A percentile compares a stretch with the other conserved stretches of the same genome.
Evolutionary conservation across 2,888 invertebrate species (phyloP).

Genomic region (Drosophila kambysellisi): DNA sequence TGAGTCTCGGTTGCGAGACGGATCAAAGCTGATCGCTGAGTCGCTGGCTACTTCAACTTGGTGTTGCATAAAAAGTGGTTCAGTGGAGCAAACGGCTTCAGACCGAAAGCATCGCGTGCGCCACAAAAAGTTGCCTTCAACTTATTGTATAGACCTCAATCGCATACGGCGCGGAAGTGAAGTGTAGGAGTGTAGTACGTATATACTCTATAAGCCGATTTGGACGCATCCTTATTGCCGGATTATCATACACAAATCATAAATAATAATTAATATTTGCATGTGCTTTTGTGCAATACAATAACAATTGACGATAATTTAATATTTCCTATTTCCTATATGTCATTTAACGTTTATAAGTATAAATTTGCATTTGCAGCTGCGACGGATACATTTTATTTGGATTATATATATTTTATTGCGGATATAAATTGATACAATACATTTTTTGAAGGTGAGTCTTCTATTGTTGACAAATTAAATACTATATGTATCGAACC

Average conservation of each 20-base stretch:
- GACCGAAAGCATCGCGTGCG: conserved; percentile 65
- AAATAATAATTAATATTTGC: conserved; percentile 1
- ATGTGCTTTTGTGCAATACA: conserved; percentile 16
- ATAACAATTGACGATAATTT: neutral
- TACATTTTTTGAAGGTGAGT: conserved; percentile 53
- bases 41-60: conserved; percentile 75
- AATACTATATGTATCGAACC: neutral
- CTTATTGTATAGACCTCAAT: conserved; percentile 13
- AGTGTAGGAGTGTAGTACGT: conserved; percentile 59
- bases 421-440: conserved; percentile 49
- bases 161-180: conserved; percentile 65
- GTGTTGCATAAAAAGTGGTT: conserved; percentile 81
- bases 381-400: conserved; percentile 40
- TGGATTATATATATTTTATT: conserved; percentile 43
- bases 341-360: conserved; percentile 30
- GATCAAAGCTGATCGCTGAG: conserved; percentile 24
- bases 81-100: conserved; percentile 82
- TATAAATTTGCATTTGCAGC: conserved; percentile 56
- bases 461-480: neutral
- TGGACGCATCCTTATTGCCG: conserved; percentile 27
- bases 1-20: conserved; percentile 32
- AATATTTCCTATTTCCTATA: conserved; percentile 19
- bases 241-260: conserved; percentile 3
- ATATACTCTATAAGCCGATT: conserved; percentile 8
- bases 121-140: conserved; percentile 33